Percentiles rank a stretch among this genome's conserved stretches.
phyloP scores from a whole-genome alignment of 1,140 invertebrate species.

The Scaptomyza pallida region DNA sequence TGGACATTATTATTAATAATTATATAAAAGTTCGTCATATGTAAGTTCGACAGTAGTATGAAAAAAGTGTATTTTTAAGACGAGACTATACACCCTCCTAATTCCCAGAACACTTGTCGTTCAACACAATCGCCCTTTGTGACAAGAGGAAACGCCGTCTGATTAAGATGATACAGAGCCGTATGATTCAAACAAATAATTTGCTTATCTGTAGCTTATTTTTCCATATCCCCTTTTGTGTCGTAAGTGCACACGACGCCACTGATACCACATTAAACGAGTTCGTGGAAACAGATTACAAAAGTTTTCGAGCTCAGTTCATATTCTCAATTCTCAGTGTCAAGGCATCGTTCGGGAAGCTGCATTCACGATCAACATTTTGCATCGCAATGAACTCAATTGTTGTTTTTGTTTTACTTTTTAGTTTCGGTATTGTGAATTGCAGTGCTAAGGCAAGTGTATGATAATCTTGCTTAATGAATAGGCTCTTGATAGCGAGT shows the following conservation, averaged over 20 bases:
- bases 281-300: constrained; percentile 5
- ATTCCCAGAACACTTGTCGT: background rate
- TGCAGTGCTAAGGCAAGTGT: constrained; percentile 5
- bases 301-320: constrained; percentile 13
- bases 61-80: constrained; percentile 17
- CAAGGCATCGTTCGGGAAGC: background rate
- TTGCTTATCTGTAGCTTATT: too few relatives aligned
- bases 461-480: background rate
- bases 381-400: constrained; percentile 8
- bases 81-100: background rate
- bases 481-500: background rate
- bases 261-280: constrained; percentile 9
- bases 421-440: background rate
- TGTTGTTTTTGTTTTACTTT: background rate
- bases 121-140: background rate
- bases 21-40: too few relatives aligned
- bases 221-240: too few relatives aligned
- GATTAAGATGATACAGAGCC: constrained; percentile 34
- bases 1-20: too few relatives aligned
- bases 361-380: background rate
- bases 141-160: constrained; percentile 29
- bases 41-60: too few relatives aligned
- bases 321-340: constrained; percentile 24
- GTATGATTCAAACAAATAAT: background rate
- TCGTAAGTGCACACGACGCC: too few relatives aligned